Evolutionary conservation across 1,140 invertebrate species (phyloP), one percentile per base, ranked within the genome.

Genomic region (Stegodyphus dumicola): DNA sequence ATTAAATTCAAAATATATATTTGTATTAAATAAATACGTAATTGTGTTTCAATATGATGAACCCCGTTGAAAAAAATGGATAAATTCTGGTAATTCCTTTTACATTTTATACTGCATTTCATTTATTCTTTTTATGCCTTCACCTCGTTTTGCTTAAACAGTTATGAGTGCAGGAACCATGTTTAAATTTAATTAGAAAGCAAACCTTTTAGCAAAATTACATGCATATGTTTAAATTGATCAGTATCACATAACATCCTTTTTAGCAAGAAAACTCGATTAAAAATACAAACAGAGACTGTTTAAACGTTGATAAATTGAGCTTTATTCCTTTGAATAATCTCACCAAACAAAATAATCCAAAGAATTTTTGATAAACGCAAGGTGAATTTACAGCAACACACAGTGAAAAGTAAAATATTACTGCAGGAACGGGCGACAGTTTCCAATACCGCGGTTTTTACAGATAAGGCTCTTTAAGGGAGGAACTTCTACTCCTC

Each of bases 361-460:
- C 56, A 77, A 77, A 65, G 11, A 49, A 11, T 15, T 15, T 6
- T 13, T 51, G 77, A 78, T 78, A 78, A 65, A 53, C 65, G 33
- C 52, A 54, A 53, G 77, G 77, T 78, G 33, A 78, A 66, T 11
- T 13, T 66, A 69, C 77, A 69, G 69, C 65, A 69, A 77, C 11
- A 64, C 49, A 69, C 48, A 33, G 33, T 53, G 18, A 53, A 13
- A 51, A 69, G 77, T 78, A 78, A 78, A 78, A 78, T 78, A 78
- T 78, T 78, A 51, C 66, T 6, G 33, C 65, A 13, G 66, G 52
- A 78, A 49, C 33, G 60, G 11, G 77, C 65, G 77, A 78, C 77
- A 69, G 51, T 78, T 69, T 53, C 77, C 77, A 69, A 78, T 78
- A 78, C 65, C 17, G 77, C 66, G 77, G 77, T 78, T 78, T 78